A percentile compares a stretch with the other conserved stretches of the same genome.
Evolutionary conservation across 2,888 invertebrate species (phyloP).

Genomic region (Pollenia amentaria): DNA sequence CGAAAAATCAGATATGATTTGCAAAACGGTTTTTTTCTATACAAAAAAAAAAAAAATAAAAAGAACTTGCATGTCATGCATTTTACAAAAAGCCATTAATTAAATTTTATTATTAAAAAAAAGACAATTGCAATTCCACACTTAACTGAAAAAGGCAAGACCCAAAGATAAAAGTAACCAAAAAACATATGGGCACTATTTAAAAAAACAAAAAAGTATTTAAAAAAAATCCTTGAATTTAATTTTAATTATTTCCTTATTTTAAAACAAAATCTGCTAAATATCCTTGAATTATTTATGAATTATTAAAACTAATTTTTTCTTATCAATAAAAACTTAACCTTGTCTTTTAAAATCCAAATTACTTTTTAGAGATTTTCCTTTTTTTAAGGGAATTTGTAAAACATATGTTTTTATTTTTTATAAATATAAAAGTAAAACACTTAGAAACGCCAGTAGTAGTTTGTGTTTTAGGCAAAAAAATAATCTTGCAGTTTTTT

Average conservation of each 20-base stretch:
- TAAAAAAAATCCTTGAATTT: slow-evolving; percentile 29
- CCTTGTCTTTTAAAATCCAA: slow-evolving; percentile 39
- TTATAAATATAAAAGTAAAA: slow-evolving; percentile 8
- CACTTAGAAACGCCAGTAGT: not conserved
- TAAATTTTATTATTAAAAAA: slow-evolving; percentile 69
- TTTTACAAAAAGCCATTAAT: slow-evolving; percentile 67
- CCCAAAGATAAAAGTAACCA: not conserved
- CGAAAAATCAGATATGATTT: slow-evolving; percentile 65
- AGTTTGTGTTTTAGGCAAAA: not conserved
- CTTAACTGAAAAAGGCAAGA: slow-evolving; percentile 9
- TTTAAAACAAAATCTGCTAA: slow-evolving; percentile 3
- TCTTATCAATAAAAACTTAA: slow-evolving; percentile 25
- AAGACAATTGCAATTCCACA: not conserved
- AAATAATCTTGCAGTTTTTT: slow-evolving; percentile 12
- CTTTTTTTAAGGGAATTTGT: slow-evolving; percentile 7
- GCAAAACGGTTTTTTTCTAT: slow-evolving; percentile 48
- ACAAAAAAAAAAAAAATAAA: slow-evolving; percentile 30
- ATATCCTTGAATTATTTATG: slow-evolving; percentile 67
- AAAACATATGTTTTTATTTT: slow-evolving; percentile 54
- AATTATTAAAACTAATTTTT: slow-evolving; percentile 55
- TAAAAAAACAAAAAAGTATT: not conserved
- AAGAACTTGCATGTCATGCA: slow-evolving; percentile 62
- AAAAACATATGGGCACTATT: slow-evolving; percentile 1
- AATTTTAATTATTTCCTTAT: not conserved
- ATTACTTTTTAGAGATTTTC: slow-evolving; percentile 33